Evolutionary conservation across 2,797 vertebrate species (phyloP).

Genomic region (Phrynocephalus guinanensis): DNA sequence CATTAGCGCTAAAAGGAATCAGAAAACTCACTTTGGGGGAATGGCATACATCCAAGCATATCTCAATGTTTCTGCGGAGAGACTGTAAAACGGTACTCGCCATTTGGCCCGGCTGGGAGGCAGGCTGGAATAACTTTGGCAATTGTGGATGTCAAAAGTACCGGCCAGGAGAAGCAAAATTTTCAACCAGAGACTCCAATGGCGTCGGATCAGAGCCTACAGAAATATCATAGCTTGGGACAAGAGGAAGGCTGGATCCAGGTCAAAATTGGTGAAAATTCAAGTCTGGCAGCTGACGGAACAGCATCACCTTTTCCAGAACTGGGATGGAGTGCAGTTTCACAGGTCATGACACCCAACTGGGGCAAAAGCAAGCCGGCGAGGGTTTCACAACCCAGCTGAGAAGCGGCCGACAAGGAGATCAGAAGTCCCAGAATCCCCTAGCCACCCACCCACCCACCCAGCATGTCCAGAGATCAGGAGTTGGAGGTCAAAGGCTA

Average conservation of each 20-base stretch:
- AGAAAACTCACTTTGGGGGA: rapidly evolving
- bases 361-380: no score
- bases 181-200: not conserved
- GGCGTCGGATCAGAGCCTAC: not conserved
- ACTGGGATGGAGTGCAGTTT: not conserved
- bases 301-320: not conserved
- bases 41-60: not conserved
- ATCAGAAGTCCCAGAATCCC: no score
- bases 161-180: no score
- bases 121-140: not conserved
- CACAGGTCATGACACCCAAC: not conserved
- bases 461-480: no score
- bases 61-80: not conserved
- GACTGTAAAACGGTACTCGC: not conserved
- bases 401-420: no score
- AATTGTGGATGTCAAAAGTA: not conserved
- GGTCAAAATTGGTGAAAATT: not conserved
- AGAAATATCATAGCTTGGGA: not conserved
- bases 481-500: no score
- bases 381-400: no score
- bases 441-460: no score
- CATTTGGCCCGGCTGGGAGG: not conserved
- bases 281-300: not conserved
- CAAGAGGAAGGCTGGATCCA: not conserved
- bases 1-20: not conserved